A percentile compares a stretch with the other conserved stretches of the same genome.
Conservation (phyloP, 2,888 invertebrate species). For the Sarcophaga carnaria region DNA sequence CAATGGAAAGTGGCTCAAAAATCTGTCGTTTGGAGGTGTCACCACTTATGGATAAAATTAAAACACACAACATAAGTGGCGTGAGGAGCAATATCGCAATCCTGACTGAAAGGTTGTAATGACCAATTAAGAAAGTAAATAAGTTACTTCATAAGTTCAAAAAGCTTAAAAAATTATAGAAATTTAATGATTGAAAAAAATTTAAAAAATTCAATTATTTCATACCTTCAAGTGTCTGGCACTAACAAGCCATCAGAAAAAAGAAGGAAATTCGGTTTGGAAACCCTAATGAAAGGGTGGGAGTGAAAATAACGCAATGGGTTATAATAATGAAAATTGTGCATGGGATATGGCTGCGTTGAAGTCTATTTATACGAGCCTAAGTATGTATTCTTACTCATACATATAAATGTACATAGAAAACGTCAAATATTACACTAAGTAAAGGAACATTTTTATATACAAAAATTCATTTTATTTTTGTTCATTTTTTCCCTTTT, state of each 20-base stretch:
- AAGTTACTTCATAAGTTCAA: too few relatives aligned
- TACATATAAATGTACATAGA: too few relatives aligned
- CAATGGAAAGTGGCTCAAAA: too few relatives aligned
- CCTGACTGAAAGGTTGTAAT: too few relatives aligned
- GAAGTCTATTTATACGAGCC: background rate
- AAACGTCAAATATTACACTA: background rate
- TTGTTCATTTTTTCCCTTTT: constrained; percentile 50
- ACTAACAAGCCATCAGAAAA: constrained; percentile 12
- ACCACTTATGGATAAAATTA: too few relatives aligned
- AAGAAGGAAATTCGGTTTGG: background rate
- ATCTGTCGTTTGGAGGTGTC: too few relatives aligned
- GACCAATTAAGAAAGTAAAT: too few relatives aligned
- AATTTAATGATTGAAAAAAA: background rate
- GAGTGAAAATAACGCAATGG: constrained; percentile 61
- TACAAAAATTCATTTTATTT: background rate
- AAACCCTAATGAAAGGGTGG: constrained; percentile 40
- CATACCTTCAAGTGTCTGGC: background rate
- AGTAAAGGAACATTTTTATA: constrained; percentile 42
- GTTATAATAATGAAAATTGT: constrained; percentile 58
- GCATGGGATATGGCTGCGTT: constrained; percentile 33
- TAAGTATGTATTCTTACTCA: background rate
- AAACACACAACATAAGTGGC: too few relatives aligned
- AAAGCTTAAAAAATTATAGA: too few relatives aligned
- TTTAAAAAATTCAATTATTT: background rate
- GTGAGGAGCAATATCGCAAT: too few relatives aligned